Evolutionary conservation across 2,888 invertebrate genomes (phyloP).

Genomic region (Eulithis testata): DNA sequence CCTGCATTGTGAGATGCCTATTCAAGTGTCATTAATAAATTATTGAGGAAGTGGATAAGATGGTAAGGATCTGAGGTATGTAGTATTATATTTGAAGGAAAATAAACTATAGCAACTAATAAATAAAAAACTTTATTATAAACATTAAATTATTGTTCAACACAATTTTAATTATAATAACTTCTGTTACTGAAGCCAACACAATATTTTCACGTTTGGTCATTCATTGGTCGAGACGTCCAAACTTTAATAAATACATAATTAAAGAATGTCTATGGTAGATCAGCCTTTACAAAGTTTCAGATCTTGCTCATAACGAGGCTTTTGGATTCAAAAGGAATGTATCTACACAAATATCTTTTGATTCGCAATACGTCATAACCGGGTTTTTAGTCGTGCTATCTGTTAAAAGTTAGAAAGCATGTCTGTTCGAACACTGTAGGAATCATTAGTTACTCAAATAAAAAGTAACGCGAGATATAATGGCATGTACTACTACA

Average conservation of each 20-base stretch:
- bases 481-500: constrained; percentile 76
- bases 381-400: constrained; percentile 75
- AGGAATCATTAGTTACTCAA: constrained; percentile 79
- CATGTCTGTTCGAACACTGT: constrained; percentile 71
- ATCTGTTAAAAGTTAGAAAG: constrained; percentile 83
- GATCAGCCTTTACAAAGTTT: constrained; percentile 74
- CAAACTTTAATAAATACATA: constrained; percentile 65
- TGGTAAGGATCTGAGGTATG: background rate
- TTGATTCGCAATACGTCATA: constrained; percentile 62
- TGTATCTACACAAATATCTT: constrained; percentile 67
- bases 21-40: background rate
- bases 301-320: constrained; percentile 73
- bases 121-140: constrained; percentile 83
- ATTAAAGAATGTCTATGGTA: constrained; percentile 59
- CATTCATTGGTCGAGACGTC: constrained; percentile 48
- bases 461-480: constrained; percentile 71
- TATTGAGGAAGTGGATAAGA: background rate
- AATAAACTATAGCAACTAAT: constrained; percentile 54
- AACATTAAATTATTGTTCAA: constrained; percentile 80
- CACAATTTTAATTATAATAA: constrained; percentile 72
- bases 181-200: constrained; percentile 81
- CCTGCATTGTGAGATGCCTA: background rate
- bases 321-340: constrained; percentile 68
- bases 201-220: constrained; percentile 64
- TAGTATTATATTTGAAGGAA: constrained; percentile 10